Conservation (phyloP, 2,113 vertebrate genomes). For the Climacteris rufus region DNA sequence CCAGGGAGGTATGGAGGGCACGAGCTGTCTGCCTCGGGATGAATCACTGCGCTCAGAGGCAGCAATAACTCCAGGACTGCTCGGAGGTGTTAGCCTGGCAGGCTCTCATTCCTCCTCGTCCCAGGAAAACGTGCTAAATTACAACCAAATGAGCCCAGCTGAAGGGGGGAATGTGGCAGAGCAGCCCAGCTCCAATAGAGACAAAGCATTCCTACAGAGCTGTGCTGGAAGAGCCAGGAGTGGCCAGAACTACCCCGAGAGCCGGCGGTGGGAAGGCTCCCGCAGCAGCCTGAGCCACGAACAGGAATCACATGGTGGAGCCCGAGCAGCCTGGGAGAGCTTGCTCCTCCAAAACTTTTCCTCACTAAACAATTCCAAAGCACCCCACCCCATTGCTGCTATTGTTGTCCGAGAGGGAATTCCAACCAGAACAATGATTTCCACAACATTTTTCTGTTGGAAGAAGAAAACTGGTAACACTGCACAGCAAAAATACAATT, state of each 20-base stretch:
- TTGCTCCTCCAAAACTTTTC: not conserved
- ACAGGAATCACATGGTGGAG: not conserved
- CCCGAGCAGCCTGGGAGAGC: not conserved
- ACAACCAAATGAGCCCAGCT: not conserved
- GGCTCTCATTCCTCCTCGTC: not conserved
- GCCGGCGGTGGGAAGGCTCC: not conserved
- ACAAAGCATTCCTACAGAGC: not conserved
- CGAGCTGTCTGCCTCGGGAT: not conserved
- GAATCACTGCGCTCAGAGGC: not conserved
- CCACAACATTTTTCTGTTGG: not conserved
- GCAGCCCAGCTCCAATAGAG: not conserved
- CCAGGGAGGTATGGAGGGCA: not conserved
- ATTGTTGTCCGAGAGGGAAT: constrained; percentile 49
- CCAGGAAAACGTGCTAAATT: not conserved
- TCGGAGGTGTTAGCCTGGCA: not conserved
- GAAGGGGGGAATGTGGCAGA: not conserved
- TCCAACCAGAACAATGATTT: constrained; percentile 16
- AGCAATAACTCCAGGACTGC: not conserved
- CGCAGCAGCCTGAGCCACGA: not conserved
- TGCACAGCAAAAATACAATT: not conserved
- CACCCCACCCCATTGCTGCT: constrained; percentile 23
- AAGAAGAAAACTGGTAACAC: not conserved
- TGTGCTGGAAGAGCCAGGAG: not conserved
- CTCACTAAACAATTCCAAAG: not conserved
- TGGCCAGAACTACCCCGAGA: not conserved